These are phyloP conservation scores for Ferrisia virgata DNA, from an alignment of 2,888 invertebrate genomes.

Conservation along the genomic window DNA sequence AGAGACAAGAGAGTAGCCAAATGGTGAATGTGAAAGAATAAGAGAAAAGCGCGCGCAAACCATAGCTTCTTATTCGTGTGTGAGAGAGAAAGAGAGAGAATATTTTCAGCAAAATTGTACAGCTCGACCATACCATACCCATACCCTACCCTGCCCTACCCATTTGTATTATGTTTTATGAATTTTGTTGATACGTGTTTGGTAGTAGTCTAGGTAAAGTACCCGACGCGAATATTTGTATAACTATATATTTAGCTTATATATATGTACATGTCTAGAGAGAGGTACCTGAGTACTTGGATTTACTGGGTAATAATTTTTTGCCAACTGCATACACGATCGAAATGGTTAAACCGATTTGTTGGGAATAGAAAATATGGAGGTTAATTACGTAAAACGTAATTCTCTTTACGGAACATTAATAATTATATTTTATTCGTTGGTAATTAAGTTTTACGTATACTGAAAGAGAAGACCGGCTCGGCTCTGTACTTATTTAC, in stretches of 20 bases:
- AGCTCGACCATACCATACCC: not conserved
- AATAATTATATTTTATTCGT: conserved; percentile 31
- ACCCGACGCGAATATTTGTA: too few relatives aligned
- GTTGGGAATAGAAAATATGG: conserved; percentile 27
- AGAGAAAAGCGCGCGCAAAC: not conserved
- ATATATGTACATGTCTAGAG: too few relatives aligned
- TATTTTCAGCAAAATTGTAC: not conserved
- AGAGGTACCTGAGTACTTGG: too few relatives aligned
- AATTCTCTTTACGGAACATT: conserved; percentile 22
- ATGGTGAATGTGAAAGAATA: not conserved
- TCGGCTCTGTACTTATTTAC: not conserved
- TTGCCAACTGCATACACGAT: not conserved
- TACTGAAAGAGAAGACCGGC: not conserved
- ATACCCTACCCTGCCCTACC: too few relatives aligned
- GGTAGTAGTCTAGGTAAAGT: too few relatives aligned
- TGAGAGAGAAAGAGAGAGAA: too few relatives aligned
- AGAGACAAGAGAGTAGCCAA: too few relatives aligned
- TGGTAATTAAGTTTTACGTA: conserved; percentile 14
- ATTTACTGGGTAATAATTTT: not conserved
- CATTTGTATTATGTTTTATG: too few relatives aligned
- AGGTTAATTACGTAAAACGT: conserved; percentile 22
- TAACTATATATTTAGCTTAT: too few relatives aligned
- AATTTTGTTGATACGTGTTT: too few relatives aligned
- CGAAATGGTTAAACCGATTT: conserved; percentile 10
- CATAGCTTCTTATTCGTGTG: not conserved